Evolutionary conservation across 2,888 invertebrate genomes (phyloP).

Genomic region (Megaustenia siamemsis): DNA sequence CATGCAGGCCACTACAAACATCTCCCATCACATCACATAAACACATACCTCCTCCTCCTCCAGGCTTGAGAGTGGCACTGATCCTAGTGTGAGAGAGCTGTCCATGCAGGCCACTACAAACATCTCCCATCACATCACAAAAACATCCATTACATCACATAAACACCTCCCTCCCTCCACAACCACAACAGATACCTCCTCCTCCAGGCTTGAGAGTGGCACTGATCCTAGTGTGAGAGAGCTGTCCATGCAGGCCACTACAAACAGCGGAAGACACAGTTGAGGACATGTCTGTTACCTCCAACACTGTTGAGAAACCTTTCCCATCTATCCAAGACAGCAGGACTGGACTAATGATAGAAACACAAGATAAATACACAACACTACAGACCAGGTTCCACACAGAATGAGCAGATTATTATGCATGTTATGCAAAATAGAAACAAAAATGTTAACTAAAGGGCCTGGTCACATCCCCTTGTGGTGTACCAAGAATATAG

Average conservation of each 20-base stretch:
- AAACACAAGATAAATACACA: not conserved
- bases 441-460: no score
- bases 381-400: no score
- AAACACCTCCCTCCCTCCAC: not conserved
- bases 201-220: conserved; percentile 65
- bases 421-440: no score
- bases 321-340: conserved; percentile 60
- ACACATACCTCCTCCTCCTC: no score
- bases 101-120: no score
- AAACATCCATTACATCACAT: not conserved
- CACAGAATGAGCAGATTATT: no score
- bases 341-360: conserved; percentile 51
- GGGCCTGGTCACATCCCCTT: no score
- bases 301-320: conserved; percentile 61
- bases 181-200: conserved; percentile 54
- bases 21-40: no score
- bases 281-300: conserved; percentile 67
- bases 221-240: conserved; percentile 64
- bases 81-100: no score
- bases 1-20: no score
- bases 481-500: no score
- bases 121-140: not conserved
- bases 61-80: no score
- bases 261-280: conserved; percentile 73
- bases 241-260: conserved; percentile 68